Base-by-base conservation (phyloP, 2,888 invertebrate species). In the Andrena praecox region DNA sequence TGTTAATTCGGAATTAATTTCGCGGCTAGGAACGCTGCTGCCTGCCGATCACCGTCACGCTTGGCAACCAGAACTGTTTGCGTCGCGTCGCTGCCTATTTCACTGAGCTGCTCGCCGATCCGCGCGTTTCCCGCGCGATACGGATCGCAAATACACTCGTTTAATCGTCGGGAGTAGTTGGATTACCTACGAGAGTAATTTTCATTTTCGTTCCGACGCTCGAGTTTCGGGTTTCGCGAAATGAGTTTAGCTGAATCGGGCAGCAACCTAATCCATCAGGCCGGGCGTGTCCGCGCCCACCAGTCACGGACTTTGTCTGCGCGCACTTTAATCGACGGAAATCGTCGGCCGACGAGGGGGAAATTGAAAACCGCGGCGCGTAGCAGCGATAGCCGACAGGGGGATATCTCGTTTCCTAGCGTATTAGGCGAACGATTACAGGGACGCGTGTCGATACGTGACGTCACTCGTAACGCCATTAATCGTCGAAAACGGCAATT, bases 301-400 rank as follows among this genome's bases (percentile, higher is more conserved):
- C 60, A 48, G 50, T 35, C 56, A 62, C 20, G 67, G 31, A 82
- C 52, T 62, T 59, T 62, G 56, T 63, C 29, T 56, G 62, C 63
- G 73, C 70, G 76, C 73, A 73, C 78, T 86, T 86, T 86, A 86
- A 86, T 85, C 79, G 80, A 62, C 60, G 85, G 71, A 77, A 87
- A 79, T 72, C 74, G 71, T 20, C 59, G 76, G 80, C 68, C 62
- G 59, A 69, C 72, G 72, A 76, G 50, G 83, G 76, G 54, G 71
- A 77, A 81, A 85, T 77, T 79, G 84, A 68, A 75, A 72, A 75
- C 64, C 60, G 59, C 52, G n/a, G 35, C 20, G 67, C 33, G 29
- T 24, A 20, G 50, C 48, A 64, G 42, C 73, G 68, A 74, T 71
- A 59, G 16, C 56, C 48, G 42, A 48, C 33, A 60, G 31, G 33